Evolutionary conservation across 2,888 invertebrate species (phyloP).

Genomic region (Drosophila meridiana): DNA sequence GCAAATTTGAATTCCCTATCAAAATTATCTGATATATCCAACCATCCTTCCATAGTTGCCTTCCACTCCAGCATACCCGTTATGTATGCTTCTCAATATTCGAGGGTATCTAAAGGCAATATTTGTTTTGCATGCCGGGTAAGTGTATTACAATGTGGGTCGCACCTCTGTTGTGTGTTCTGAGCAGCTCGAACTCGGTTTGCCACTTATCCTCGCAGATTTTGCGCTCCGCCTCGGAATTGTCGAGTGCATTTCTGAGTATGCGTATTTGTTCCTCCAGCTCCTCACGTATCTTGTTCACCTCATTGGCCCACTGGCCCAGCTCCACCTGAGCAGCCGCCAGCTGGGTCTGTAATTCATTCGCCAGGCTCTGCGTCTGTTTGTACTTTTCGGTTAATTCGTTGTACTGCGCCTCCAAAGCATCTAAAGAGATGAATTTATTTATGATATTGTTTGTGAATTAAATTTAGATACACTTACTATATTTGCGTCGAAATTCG

Average conservation of each 20-base stretch:
- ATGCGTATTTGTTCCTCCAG: conserved; percentile 86
- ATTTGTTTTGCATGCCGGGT: conserved; percentile 8
- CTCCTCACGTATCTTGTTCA: conserved; percentile 85
- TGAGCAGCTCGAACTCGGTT: conserved; percentile 88
- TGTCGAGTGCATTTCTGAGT: conserved; percentile 87
- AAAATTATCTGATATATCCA: neutral
- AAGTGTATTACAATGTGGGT: neutral
- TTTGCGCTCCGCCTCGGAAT: conserved; percentile 87
- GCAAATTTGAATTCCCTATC: neutral
- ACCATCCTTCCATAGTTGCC: no score
- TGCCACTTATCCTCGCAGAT: conserved; percentile 87
- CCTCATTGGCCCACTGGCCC: conserved; percentile 82
- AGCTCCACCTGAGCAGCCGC: conserved; percentile 82
- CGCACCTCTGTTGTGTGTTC: conserved; percentile 87
- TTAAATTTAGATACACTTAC: conserved; percentile 52
- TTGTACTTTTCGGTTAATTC: conserved; percentile 86
- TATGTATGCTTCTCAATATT: neutral
- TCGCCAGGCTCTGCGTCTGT: conserved; percentile 85
- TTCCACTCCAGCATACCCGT: neutral
- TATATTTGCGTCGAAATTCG: conserved; percentile 83
- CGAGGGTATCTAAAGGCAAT: conserved; percentile 11
- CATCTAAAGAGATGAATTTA: conserved; percentile 67
- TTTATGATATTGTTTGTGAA: neutral
- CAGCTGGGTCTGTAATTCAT: conserved; percentile 82
- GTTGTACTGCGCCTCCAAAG: conserved; percentile 85